Base-by-base conservation (phyloP, 1,140 invertebrate genomes). In the Drosophila gunungcola region DNA sequence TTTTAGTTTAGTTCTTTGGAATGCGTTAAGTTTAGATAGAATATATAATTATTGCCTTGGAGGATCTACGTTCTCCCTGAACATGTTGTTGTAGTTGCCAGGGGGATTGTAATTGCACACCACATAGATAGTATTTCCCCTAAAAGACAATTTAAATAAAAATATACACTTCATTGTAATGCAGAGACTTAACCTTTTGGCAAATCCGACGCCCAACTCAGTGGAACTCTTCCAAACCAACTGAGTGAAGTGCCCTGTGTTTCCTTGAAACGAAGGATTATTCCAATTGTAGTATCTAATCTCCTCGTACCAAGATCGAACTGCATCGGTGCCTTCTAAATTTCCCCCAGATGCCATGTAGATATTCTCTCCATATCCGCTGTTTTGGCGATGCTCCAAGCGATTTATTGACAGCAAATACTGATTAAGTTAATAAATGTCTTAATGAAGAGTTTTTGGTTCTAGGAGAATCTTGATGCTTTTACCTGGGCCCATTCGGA, bases 361-460 rank as follows among this genome's bases (percentile, higher is more conserved):
- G 60, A 97, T 95, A 91, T 97, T 97, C 90, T 97, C 97, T 1
- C 97, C 96, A 91, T 97, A 97, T 25, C 95, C 94, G 65, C 94
- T 94, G 73, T 96, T 95, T 25, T 94, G 94, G 34, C 97, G 95
- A 90, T 98, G 97, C 46, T 80, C 46, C 57, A 90, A 63, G n/a
- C 21, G 25, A 42, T 90, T 88, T 11, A 9, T 77, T 32, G 57
- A 38, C 49, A 86, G 12, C 32, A 90, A 43, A 53, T 83, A 36
- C 86, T 90, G 4, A 63, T 12, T 0, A 3, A 16, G 4, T 3
- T 6, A 2, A 43, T 32, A 25, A 6, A 4, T 11, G 1, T 16
- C 2, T 36, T 0, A 36, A 21, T 9, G 1, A 11, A 41, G 5
- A 4, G 21, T n/a, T 27, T 29, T 2, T 6, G 3, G 3, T 48